Percentiles rank a stretch among this genome's conserved stretches.
phyloP scores from a whole-genome alignment of 2,113 vertebrate species.

The Megaceryle torquata region DNA sequence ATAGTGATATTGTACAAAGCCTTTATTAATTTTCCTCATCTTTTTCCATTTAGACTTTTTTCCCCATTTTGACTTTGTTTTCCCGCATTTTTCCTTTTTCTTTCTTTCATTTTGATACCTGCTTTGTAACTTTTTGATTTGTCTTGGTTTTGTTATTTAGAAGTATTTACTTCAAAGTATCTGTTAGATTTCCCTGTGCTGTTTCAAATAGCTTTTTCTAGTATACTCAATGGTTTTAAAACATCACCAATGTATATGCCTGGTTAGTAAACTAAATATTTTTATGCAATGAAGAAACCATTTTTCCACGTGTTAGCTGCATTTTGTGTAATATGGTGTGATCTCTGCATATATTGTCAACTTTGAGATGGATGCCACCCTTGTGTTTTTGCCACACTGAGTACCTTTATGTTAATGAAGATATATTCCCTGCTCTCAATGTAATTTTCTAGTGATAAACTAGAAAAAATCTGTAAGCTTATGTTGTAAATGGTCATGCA shows the following conservation, averaged over 20 bases:
- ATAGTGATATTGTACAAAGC: background rate
- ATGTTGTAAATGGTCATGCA: background rate
- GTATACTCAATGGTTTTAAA: background rate
- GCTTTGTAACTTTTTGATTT: background rate
- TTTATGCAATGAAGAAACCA: background rate
- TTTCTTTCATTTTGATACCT: too few relatives aligned
- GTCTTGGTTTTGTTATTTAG: background rate
- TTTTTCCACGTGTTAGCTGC: background rate
- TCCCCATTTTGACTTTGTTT: background rate
- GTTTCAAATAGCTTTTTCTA: background rate
- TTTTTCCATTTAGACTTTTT: background rate
- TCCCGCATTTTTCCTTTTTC: too few relatives aligned
- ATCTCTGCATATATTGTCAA: background rate
- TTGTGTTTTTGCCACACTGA: background rate
- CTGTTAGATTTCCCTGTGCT: background rate
- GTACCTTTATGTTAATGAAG: background rate
- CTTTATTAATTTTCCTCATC: background rate
- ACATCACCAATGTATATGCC: background rate
- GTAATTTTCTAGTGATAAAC: background rate
- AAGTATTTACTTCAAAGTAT: background rate
- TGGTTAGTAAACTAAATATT: background rate
- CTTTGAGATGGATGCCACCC: background rate
- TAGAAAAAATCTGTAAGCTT: background rate
- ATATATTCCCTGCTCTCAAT: background rate
- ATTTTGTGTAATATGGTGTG: background rate